Evolutionary conservation across 1,140 invertebrate genomes (phyloP), one percentile per base, ranked within the genome.

Genomic region (Galendromus occidentalis): DNA sequence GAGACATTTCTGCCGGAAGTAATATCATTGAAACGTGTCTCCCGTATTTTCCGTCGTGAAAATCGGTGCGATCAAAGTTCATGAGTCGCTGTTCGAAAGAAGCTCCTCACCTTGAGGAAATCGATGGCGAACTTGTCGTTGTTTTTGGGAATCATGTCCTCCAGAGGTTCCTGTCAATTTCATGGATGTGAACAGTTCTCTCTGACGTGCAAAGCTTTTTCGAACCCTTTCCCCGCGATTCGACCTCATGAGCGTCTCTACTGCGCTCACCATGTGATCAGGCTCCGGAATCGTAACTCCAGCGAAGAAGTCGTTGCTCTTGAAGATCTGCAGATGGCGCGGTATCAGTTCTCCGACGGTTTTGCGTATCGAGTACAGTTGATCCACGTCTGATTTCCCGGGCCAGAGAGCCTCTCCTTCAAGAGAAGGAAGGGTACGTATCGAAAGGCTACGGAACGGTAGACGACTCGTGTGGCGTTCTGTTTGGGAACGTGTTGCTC

Each of bases 371-470:
- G 96, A 80, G 77, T 94, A 98, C 28, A 99, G 77, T 75, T 99
- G 95, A 78, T 99, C 95, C 1, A 98, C 86, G 74, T 99, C 95
- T 12, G 93, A 96, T 77, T 96, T 91, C 51, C 94, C 94, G 0
- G 93, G 92, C 93, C 93, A 97, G 1, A 98, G 75, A 0, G 91
- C 89, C 75, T 95, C 90, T n/a, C 91, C 91, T 17, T 18, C 14
- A 47, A 47, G 14, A 4, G 22, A 14, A 47, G 14, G 4, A 6
- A 47, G 4, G 18, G 7, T 28, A 6, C 4, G 18, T 4, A 47
- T 4, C 18, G 45, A 47, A 47, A 22, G 14, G 4, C 14, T 14
- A 47, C 4, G 45, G 4, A 7, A 20, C 25, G 25, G 45, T 47
- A 6, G 4, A 28, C 45, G 18, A 14, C 45, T 22, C 4, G 4